Conservation (phyloP, 2,113 vertebrate genomes). For the Pelodiscus sinensis region DNA sequence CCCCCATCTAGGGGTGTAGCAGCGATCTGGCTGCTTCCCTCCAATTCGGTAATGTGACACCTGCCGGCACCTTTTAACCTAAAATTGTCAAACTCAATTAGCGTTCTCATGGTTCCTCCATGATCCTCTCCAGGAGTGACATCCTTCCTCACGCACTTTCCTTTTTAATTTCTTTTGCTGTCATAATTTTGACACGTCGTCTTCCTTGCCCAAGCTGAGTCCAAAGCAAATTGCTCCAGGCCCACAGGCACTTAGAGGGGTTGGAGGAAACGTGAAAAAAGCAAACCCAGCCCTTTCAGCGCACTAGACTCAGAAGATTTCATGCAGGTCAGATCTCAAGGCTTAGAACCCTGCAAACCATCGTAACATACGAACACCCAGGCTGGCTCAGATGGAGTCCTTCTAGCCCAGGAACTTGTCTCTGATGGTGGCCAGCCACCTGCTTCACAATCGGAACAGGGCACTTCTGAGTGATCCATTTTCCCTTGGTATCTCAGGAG, state of each 20-base stretch:
- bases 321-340: not conserved
- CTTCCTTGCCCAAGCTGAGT: conserved; percentile 10
- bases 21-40: too few species aligned
- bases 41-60: too few species aligned
- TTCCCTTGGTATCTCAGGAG: not conserved
- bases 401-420: not conserved
- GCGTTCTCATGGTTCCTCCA: not conserved
- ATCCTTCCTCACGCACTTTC: not conserved
- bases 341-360: rapidly evolving
- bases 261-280: not conserved
- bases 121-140: not conserved
- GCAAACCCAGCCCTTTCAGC: rapidly evolving
- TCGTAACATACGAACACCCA: not conserved
- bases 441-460: not conserved
- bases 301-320: not conserved
- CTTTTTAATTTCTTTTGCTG: conserved; percentile 44
- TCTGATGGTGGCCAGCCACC: not conserved
- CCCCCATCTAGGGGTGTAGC: too few species aligned
- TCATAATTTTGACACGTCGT: conserved; percentile 31
- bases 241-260: not conserved
- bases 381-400: not conserved
- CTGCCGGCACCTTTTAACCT: not conserved
- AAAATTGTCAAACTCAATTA: not conserved
- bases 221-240: not conserved
- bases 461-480: not conserved